Evolutionary conservation across 2,113 vertebrate species (phyloP), one percentile per base, ranked within the genome.

Genomic region (Engraulis encrasicolus): DNA sequence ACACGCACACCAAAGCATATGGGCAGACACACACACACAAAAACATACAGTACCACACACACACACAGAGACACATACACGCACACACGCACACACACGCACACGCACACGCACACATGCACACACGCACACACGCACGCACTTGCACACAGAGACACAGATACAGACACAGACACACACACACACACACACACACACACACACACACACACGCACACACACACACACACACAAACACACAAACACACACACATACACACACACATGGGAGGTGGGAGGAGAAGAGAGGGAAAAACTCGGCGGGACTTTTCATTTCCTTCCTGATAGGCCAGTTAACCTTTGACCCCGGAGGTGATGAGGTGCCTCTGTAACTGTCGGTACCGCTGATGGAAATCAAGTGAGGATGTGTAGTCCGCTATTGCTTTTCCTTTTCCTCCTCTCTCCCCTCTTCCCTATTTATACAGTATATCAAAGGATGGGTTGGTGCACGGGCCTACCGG

Each of bases 281-380:
- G 17, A 50, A 31, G 77, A 61, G 19, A 20, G 58, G 11, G 58
- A 61, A n/a, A n/a, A 11, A 4, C 58, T 61, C 58, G 5, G 66
- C 2, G 27, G 31, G 66, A 49, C 79, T 37, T 82, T 84, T 80
- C 78, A 85, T 90, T 88, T 91, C 83, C 79, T 83, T 45, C 48
- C 23, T 82, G 85, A 90, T 90, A 48, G 83, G 81, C 82, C 83
- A 77, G 82, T 91, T 91, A 89, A 89, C 90, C 87, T 89, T 88
- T 90, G 83, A 90, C 88, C 85, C 83, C 27, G 3, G 37, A 50
- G 78, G 81, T 37, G 78, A 89, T 86, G 87, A 90, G 52, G 78
- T 78, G 85, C 78, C 84, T 90, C 82, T 87, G 50, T 85, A 87
- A 84, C 37, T 34, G 50, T 80, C 83, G 38, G 84, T 78, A 58